phyloP scores from a whole-genome alignment of 2,113 vertebrate genomes.

The Chascanopsetta lugubris region DNA sequence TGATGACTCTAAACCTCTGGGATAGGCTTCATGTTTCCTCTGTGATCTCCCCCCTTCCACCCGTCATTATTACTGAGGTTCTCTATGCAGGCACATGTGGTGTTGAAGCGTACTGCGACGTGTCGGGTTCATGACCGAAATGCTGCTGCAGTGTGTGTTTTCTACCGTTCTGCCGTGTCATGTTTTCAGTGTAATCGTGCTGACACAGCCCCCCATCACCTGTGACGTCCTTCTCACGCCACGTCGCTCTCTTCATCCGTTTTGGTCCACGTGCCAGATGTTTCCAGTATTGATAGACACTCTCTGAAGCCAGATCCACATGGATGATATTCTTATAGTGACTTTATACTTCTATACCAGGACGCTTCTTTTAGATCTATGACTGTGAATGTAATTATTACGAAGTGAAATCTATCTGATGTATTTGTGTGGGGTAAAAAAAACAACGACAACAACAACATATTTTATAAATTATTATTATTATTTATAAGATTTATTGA shows the following conservation, averaged over 20 bases:
- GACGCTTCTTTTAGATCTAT: slow-evolving; percentile 50
- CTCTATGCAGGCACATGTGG: slow-evolving; percentile 64
- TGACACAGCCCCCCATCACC: slow-evolving; percentile 21
- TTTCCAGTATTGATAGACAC: slow-evolving; percentile 48
- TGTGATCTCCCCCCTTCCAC: slow-evolving; percentile 23
- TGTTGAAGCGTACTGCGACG: slow-evolving; percentile 22
- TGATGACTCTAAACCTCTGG: slow-evolving; percentile 20
- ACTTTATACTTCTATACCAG: slow-evolving; percentile 62
- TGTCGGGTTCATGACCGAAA: slow-evolving; percentile 10
- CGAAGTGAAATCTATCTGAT: slow-evolving; percentile 50
- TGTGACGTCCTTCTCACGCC: slow-evolving; percentile 29
- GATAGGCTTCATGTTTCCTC: slow-evolving; percentile 11
- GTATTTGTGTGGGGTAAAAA: slow-evolving; percentile 50
- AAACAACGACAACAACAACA: too few relatives aligned
- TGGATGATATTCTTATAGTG: slow-evolving; percentile 38
- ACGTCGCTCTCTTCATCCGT: slow-evolving; percentile 25
- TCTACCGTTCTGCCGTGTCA: slow-evolving; percentile 35
- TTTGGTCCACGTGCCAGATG: slow-evolving; percentile 28
- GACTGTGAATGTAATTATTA: slow-evolving; percentile 76
- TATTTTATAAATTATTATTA: slow-evolving; percentile 73
- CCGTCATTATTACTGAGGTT: slow-evolving; percentile 19
- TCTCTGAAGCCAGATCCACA: slow-evolving; percentile 11
- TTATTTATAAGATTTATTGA: slow-evolving; percentile 62
- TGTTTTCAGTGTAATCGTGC: slow-evolving; percentile 12
- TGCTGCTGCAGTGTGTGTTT: slow-evolving; percentile 57